phyloP scores from a whole-genome alignment of 1,140 invertebrate genomes.

The Camponotus vicinus region DNA sequence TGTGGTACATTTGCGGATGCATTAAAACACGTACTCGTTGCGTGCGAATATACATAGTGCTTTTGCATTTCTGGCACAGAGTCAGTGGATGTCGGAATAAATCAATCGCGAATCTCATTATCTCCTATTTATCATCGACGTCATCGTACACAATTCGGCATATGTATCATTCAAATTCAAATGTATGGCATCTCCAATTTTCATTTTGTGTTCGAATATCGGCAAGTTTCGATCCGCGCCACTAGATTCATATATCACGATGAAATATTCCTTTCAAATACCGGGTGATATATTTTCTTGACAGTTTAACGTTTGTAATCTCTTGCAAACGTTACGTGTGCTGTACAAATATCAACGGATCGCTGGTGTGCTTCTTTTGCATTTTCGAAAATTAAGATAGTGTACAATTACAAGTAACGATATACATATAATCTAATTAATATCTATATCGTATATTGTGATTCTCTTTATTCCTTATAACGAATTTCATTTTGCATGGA shows the following conservation, averaged over 20 bases:
- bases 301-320: neutral
- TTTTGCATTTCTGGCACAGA: slow-evolving; percentile 63
- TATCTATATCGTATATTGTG: neutral
- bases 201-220: neutral
- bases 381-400: slow-evolving; percentile 37
- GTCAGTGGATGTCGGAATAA: slow-evolving; percentile 64
- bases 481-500: neutral
- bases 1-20: slow-evolving; percentile 20
- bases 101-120: slow-evolving; percentile 47
- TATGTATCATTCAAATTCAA: neutral
- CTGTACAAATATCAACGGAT: neutral
- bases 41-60: slow-evolving; percentile 41
- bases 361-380: neutral
- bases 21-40: slow-evolving; percentile 35
- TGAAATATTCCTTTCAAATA: neutral
- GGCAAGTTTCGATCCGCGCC: neutral
- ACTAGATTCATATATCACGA: neutral
- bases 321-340: neutral
- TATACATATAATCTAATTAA: neutral
- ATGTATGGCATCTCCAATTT: neutral
- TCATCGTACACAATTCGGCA: slow-evolving; percentile 6
- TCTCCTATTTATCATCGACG: slow-evolving; percentile 35
- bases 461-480: neutral
- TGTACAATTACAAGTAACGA: neutral
- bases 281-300: slow-evolving; percentile 2